Evolutionary conservation across 2,113 vertebrate species (phyloP), one percentile per base, ranked within the genome.

Genomic region (Ramphastos sulfuratus): DNA sequence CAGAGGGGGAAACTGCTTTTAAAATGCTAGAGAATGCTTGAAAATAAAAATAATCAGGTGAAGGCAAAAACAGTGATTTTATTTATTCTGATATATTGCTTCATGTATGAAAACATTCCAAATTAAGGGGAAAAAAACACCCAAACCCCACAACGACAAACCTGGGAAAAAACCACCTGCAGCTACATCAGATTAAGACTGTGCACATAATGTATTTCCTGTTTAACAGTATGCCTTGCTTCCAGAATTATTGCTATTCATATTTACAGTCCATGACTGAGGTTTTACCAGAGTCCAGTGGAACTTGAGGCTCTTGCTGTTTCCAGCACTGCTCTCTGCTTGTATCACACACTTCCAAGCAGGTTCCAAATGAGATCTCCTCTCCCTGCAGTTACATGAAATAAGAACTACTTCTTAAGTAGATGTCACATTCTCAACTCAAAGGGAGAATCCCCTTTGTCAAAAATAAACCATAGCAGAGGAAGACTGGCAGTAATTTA

Each of bases 331-430:
- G 19, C 76, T 65, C 33, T 75, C 55, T 64, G 23, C n/a, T 30
- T 31, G 37, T n/a, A 64, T 59, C 79, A 37, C 56, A 9, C 0
- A 0, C 24, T 82, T 50, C 30, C 1, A 2, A 78, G 52, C 10
- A 81, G 19, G 9, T 35, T 91, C 46, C n/a, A 52, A 72, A 71
- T 12, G 27, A 91, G 24, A 17, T 77, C 33, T 83, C 13, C 44
- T 87, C 56, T 78, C 37, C 33, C 76, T 85, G 54, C 52, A 72
- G 42, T 5, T 69, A 55, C 27, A 31, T 31, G 33, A 33, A 77
- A 70, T 31, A 39, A 74, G 48, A 74, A 61, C 48, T 61, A 56
- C 33, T 90, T 64, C 78, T 77, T 42, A 48, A 48, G 28, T 7
- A 20, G 54, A 33, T 30, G 15, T n/a, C 37, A 60, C 50, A 21